Conservation (phyloP, 2,113 vertebrate species). For the Brachyhypopomus gauderio region DNA sequence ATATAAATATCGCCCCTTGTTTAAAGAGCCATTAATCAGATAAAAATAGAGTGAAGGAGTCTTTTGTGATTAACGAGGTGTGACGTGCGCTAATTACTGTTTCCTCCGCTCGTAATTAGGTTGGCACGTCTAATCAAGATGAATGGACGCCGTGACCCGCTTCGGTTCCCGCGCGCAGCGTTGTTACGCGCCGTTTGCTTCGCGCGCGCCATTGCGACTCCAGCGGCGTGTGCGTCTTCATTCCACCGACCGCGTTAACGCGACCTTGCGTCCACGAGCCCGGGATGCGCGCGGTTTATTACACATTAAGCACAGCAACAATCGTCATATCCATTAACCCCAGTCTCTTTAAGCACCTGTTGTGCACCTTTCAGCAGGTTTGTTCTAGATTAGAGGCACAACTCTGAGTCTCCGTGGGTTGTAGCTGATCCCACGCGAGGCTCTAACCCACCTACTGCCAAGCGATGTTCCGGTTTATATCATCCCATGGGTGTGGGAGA, state of each 20-base stretch:
- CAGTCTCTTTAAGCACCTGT: too few species aligned
- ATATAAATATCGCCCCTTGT: slow-evolving; percentile 90
- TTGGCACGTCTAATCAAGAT: slow-evolving; percentile 93
- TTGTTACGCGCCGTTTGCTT: slow-evolving; percentile 30
- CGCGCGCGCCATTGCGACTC: neutral
- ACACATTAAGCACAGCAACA: too few species aligned
- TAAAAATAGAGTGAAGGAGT: slow-evolving; percentile 97
- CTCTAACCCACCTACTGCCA: too few species aligned
- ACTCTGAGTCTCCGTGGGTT: too few species aligned
- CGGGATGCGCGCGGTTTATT: too few species aligned
- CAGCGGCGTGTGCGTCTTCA: slow-evolving; percentile 30
- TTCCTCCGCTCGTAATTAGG: slow-evolving; percentile 98
- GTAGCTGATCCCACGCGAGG: too few species aligned
- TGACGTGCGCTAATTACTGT: slow-evolving; percentile 98
- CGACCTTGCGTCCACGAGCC: too few species aligned
- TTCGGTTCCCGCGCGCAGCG: slow-evolving; percentile 52
- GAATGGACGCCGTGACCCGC: slow-evolving; percentile 86
- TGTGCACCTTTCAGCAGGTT: too few species aligned
- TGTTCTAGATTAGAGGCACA: too few species aligned
- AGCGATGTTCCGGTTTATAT: too few species aligned
- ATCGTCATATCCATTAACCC: too few species aligned
- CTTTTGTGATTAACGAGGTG: slow-evolving; percentile 99
- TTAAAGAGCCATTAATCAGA: slow-evolving; percentile 97
- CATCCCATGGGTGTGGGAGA: too few species aligned
- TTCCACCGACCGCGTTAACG: slow-evolving; percentile 12